Evolutionary conservation across 1,140 invertebrate genomes (phyloP), one percentile per base, ranked within the genome.

Genomic region (Bradynema listronoti): DNA sequence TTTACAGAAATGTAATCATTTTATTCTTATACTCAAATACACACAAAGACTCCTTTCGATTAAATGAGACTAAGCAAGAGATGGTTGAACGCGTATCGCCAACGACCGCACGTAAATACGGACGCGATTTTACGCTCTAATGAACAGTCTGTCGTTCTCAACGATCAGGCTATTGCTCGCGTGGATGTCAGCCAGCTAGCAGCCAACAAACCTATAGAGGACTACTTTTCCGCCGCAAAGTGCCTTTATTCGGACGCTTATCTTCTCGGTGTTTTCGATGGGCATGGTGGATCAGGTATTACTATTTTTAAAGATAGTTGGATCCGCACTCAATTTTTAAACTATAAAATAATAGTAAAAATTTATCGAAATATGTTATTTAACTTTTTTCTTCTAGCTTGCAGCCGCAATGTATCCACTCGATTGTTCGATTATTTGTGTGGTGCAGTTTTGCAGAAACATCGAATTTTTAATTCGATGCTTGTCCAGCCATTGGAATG

Each of bases 221-320:
- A 77, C 41, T 78, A 69, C 46, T 78, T 63, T 47, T 72, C 75
- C 27, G 72, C 65, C n/a, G 61, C 72, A 9, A 78, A 78, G 53
- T 75, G 73, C 43, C 33, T 77, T 3, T 69, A 64, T 1, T 78
- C 76, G 19, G 62, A 72, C 46, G 74, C 74, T 22, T 67, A 63
- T 46, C 43, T 77, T 4, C 61, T 77, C 39, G 75, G 75, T 19
- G 72, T 77, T 3, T 77, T 77, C 39, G 74, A 77, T 58, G 74
- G 74, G 9, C 74, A 77, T 55, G 74, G 66, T 7, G 74, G 74
- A 32, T 68, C 67, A 7, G 49, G 29, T 55, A n/a, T n/a, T n/a
- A n/a, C n/a, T n/a, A n/a, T n/a, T n/a, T n/a, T n/a, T n/a, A n/a
- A n/a, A n/a, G n/a, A n/a, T n/a, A n/a, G n/a, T n/a, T n/a, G n/a